Base-by-base conservation (phyloP, 1,140 invertebrate species). In the Carposina sasakii region DNA sequence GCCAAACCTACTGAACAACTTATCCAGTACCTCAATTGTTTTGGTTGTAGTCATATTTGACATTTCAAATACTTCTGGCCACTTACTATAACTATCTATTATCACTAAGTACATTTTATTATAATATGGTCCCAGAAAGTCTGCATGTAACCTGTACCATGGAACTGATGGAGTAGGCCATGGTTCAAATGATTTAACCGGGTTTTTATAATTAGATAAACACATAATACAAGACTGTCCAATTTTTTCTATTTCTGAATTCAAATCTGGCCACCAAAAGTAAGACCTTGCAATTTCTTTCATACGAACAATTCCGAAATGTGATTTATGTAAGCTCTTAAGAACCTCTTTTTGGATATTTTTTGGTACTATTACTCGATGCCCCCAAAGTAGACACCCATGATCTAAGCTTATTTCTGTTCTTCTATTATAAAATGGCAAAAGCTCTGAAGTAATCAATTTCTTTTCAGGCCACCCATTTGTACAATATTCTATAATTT, bases 41-140 rank as follows among this genome's bases (percentile, higher is more conserved):
- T 23, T 23, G 3, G 26, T 30, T 6, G 53, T 44, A 9, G 52
- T 62, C 5, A 63, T 61, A 30, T 57, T 57, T 10, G 2, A 31
- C 57, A 63, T 64, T 50, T 59, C 36, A 13, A 52, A 47, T 9
- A 61, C 44, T 28, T 71, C 70, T 2, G 63, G 34, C 63, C 66
- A 72, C 44, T 70, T 72, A 0, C 59, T 61, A 15, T 52, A 58
- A 6, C 63, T 59, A 24, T 74, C 61, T 2, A 57, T 42, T 8
- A 71, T 49, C 12, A 77, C 51, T 8, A 75, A 33, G 45, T 64
- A 71, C 63, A 63, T 67, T 47, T 53, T 62, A 1, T 52, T 48
- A 0, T 55, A 54, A 8, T 71, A 52, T 10, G 68, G 66, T 12
- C 69, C 71, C 20, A 54, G 52, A 51, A 64, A 68, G 50, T 76